phyloP scores from a whole-genome alignment of 2,113 vertebrate species.

The Mixornis gularis region DNA sequence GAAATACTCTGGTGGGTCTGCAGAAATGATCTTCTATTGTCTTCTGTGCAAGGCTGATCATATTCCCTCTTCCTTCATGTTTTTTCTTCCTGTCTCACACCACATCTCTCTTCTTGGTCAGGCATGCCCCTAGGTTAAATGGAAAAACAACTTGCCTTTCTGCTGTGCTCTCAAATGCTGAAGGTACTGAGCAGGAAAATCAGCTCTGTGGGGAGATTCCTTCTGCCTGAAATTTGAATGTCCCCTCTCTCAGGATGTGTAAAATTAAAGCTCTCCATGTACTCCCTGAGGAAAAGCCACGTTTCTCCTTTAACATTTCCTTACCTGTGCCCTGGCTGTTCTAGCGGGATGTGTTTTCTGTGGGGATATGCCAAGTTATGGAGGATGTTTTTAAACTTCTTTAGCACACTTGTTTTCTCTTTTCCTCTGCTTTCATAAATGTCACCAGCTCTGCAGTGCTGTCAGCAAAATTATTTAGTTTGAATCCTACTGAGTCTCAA shows the following conservation, averaged over 20 bases:
- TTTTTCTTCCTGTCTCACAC: constrained; percentile 19
- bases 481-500: background rate
- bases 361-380: background rate
- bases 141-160: constrained; percentile 2
- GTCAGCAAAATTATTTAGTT: background rate
- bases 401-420: background rate
- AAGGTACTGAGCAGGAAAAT: background rate
- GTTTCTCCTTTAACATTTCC: background rate
- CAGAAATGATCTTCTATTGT: constrained; percentile 20
- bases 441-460: background rate
- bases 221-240: background rate
- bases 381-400: background rate
- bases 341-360: background rate
- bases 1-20: background rate
- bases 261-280: background rate
- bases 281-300: background rate
- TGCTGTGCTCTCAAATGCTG: background rate
- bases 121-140: background rate
- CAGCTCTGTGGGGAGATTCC: background rate
- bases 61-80: background rate
- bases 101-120: background rate
- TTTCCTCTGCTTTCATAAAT: background rate
- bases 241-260: background rate
- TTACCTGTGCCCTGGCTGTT: background rate
- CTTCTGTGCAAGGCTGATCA: background rate